Base-by-base conservation (phyloP, 1,140 invertebrate genomes). In the Oreohelix idahoensis region DNA sequence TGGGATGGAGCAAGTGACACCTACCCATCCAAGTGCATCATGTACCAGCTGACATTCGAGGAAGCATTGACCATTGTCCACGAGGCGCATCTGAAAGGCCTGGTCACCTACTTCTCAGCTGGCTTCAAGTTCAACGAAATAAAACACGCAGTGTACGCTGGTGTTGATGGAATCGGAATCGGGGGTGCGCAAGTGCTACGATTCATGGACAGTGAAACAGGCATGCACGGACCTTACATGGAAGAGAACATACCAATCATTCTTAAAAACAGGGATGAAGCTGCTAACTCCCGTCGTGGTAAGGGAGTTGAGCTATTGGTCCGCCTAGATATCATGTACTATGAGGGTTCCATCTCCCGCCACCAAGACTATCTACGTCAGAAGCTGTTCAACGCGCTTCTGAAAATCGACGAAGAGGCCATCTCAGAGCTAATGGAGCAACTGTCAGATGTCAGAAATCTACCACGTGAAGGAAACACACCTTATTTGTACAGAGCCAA, bases 61-160 rank as follows among this genome's bases (percentile, higher is more conserved):
- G 88, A 87, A 42, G 87, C 88, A 5, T 63, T 89, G 29, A 85
- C 86, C 53, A 85, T 89, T 32, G 86, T 88, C 1, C 88, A 89
- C 77, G 84, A 86, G 81, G 86, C 88, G 0, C 88, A 87, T 70
- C 36, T 86, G 26, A 83, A 83, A 32, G 88, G 88, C 23, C 83
- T 89, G 32, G 75, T 87, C 23, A 88, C 88, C 13, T 86, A 88
- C 70, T 86, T 88, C 77, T 87, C 88, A 10, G 87, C 87, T 35
- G 88, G 88, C 17, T 86, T 89, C 70, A 88, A 88, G 79, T 88
- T 89, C 66, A 76, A 85, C 79, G 87, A 89, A 63, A 89, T 89
- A 79, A 83, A 86, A 73, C 77, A 87, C 36, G 88, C 87, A 1
- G 88, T 89, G 2, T 88, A 75, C 71, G 84, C 88, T 45, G 88